A percentile compares a stretch with the other conserved stretches of the same genome.
Conservation (phyloP, 2,797 vertebrate species). For the Apodemus agrarius region DNA sequence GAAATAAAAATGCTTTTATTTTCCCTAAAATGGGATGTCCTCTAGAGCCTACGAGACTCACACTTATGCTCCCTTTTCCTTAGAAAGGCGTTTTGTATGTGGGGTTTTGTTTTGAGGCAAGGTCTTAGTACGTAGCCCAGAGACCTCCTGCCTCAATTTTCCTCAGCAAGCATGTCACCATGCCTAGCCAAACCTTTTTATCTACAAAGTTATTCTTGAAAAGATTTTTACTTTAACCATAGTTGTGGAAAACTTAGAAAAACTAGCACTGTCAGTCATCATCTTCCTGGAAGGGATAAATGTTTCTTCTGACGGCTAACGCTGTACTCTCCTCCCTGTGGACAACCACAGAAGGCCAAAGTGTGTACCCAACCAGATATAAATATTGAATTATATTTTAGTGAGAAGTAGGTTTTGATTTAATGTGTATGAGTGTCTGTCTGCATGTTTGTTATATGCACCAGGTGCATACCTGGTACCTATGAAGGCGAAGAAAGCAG, state of each 20-base stretch:
- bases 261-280: conserved; percentile 10
- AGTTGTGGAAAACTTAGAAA: neutral
- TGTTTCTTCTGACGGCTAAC: neutral
- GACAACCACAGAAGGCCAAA: neutral
- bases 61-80: conserved; percentile 55
- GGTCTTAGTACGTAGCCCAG: neutral
- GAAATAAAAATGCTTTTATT: neutral
- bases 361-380: neutral
- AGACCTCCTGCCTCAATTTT: neutral
- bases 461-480: neutral
- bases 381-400: neutral
- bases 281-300: neutral
- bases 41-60: conserved; percentile 25
- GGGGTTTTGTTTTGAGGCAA: neutral
- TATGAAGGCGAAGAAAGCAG: neutral
- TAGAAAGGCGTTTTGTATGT: neutral
- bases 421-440: neutral
- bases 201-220: neutral
- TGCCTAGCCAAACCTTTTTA: neutral
- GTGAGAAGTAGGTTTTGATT: neutral
- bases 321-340: neutral
- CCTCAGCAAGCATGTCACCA: neutral
- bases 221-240: conserved; percentile 50
- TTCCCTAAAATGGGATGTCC: conserved; percentile 52
- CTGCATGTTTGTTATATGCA: neutral